Evolutionary conservation across 2,797 vertebrate species (phyloP).

Genomic region (Allobates femoralis): DNA sequence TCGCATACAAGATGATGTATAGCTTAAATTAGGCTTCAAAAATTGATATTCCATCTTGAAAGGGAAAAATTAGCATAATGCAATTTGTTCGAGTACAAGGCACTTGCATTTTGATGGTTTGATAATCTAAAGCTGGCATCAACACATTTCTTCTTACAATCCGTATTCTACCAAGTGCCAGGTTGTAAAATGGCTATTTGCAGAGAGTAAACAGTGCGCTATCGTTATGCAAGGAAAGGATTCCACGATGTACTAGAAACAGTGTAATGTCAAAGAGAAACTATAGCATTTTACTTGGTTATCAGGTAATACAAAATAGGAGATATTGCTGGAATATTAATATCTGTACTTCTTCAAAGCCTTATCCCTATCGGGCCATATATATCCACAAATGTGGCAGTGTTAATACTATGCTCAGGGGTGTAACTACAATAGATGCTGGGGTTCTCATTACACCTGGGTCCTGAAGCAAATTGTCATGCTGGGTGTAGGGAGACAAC

Average conservation of each 20-base stretch:
- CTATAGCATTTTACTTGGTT: neutral
- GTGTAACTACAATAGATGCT: too few species aligned
- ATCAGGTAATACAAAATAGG: neutral
- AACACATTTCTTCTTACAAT: slow-evolving; percentile 58
- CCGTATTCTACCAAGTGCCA: slow-evolving; percentile 50
- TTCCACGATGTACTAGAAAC: slow-evolving; percentile 17
- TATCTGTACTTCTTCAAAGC: neutral
- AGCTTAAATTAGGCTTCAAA: slow-evolving; percentile 67
- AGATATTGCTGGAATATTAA: neutral
- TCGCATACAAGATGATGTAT: slow-evolving; percentile 68
- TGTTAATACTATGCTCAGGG: neutral
- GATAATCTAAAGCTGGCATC: slow-evolving; percentile 61
- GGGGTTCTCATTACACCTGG: too few species aligned
- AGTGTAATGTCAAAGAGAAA: slow-evolving; percentile 1
- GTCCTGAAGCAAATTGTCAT: too few species aligned
- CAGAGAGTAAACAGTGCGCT: slow-evolving; percentile 45
- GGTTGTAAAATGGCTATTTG: slow-evolving; percentile 59
- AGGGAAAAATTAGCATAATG: slow-evolving; percentile 67
- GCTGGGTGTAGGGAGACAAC: too few species aligned
- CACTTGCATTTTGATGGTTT: slow-evolving; percentile 66
- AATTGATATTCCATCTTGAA: slow-evolving; percentile 67
- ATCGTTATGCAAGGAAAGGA: slow-evolving; percentile 35
- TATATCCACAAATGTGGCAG: too few species aligned
- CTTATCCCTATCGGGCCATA: neutral
- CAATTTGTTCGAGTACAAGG: slow-evolving; percentile 66